Percentiles rank a stretch among this genome's conserved stretches.
Evolutionary conservation across 1,140 invertebrate genomes (phyloP).

Genomic region (Asobara japonica): DNA sequence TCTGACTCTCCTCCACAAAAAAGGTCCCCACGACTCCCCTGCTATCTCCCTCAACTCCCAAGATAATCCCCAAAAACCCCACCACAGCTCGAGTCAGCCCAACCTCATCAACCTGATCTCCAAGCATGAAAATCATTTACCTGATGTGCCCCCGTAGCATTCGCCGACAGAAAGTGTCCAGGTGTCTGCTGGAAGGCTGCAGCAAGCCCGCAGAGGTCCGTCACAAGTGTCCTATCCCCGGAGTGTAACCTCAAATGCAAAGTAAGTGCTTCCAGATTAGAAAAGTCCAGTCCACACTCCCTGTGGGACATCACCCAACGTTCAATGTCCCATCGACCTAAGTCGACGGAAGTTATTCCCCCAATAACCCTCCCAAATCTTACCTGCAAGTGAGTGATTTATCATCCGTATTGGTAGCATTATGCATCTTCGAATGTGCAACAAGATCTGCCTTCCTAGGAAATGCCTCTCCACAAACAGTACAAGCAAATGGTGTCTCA

Average conservation of each 20-base stretch:
- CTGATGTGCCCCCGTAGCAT: conserved; percentile 68
- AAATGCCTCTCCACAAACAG: conserved; percentile 81
- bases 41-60: not conserved
- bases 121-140: conserved; percentile 45
- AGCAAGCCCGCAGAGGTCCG: conserved; percentile 84
- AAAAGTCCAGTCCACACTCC: conserved; percentile 74
- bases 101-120: no score
- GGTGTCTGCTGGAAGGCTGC: conserved; percentile 76
- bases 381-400: conserved; percentile 65
- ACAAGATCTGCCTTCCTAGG: conserved; percentile 75
- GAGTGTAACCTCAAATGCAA: conserved; percentile 84
- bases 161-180: conserved; percentile 70
- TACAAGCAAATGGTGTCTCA: conserved; percentile 74
- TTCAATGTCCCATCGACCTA: not conserved
- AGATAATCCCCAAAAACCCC: not conserved
- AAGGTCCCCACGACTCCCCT: not conserved
- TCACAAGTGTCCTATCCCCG: conserved; percentile 84
- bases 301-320: conserved; percentile 53
- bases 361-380: not conserved
- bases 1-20: not conserved
- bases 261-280: conserved; percentile 78
- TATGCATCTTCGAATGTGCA: conserved; percentile 75
- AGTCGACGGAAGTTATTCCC: not conserved
- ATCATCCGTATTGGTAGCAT: conserved; percentile 56
- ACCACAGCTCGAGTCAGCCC: not conserved